These are phyloP conservation scores for Catocala fraxini DNA, from an alignment of 2,888 invertebrate species.

Conservation along the genomic window DNA sequence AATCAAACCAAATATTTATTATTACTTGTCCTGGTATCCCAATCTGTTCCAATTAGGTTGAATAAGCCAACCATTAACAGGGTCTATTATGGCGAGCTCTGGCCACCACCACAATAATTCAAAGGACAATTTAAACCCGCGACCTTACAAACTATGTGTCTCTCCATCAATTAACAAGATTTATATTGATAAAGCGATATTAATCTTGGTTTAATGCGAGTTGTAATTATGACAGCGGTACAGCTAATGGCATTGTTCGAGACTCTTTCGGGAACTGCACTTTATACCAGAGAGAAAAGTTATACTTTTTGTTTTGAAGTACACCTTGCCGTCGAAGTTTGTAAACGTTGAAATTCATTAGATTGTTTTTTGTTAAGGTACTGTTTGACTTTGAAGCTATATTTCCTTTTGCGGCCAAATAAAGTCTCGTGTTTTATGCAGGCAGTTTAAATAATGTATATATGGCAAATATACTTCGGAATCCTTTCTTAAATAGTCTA, in stretches of 20 bases:
- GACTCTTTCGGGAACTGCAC: not conserved
- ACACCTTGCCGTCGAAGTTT: too few species aligned
- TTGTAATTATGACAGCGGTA: not conserved
- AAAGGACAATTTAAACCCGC: constrained; percentile 35
- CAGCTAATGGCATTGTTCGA: not conserved
- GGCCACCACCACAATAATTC: constrained; percentile 28
- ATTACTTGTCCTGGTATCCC: constrained; percentile 13
- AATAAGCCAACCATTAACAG: constrained; percentile 17
- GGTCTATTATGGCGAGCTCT: constrained; percentile 11
- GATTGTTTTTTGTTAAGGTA: too few species aligned
- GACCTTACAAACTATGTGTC: constrained; percentile 40
- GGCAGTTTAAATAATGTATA: too few species aligned
- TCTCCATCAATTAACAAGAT: constrained; percentile 39
- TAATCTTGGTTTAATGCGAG: constrained; percentile 9
- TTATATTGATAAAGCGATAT: constrained; percentile 21
- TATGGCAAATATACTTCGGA: too few species aligned
- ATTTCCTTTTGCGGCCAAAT: too few species aligned
- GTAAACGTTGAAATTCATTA: not conserved
- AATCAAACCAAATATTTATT: constrained; percentile 9
- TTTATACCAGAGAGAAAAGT: not conserved
- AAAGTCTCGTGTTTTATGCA: too few species aligned
- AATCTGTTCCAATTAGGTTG: constrained; percentile 16
- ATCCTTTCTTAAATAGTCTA: too few species aligned
- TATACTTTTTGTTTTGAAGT: too few species aligned
- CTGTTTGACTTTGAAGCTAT: too few species aligned